These are phyloP conservation scores for Arion vulgaris DNA, from an alignment of 1,140 invertebrate genomes.

Conservation along the genomic window DNA sequence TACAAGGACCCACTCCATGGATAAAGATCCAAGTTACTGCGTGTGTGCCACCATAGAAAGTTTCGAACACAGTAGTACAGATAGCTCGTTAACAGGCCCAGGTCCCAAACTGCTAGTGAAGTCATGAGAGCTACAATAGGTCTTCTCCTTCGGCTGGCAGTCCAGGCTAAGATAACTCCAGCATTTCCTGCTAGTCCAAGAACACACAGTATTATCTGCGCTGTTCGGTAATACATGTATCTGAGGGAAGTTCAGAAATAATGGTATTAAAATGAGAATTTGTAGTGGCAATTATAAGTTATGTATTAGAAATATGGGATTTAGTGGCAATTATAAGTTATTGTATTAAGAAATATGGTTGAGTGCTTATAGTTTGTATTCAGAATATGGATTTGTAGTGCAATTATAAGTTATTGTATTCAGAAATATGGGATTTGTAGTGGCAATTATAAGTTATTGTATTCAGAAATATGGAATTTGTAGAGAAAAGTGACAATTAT, in stretches of 20 bases:
- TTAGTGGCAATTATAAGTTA: too few relatives aligned
- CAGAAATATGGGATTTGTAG: too few relatives aligned
- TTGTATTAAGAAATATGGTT: too few relatives aligned
- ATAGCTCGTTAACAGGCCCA: conserved; percentile 27
- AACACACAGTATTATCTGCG: conserved; percentile 18
- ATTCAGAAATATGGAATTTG: too few relatives aligned
- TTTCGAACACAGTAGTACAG: conserved; percentile 30
- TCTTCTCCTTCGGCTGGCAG: conserved; percentile 10
- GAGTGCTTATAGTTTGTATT: too few relatives aligned
- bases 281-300: too few relatives aligned
- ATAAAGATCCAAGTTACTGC: background rate
- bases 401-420: too few relatives aligned
- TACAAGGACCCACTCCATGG: conserved; percentile 33
- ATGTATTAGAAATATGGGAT: too few relatives aligned
- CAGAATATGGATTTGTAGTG: too few relatives aligned
- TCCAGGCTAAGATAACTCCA: conserved; percentile 33
- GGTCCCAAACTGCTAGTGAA: conserved; percentile 28
- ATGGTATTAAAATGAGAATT: background rate
- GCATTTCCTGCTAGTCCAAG: conserved; percentile 25
- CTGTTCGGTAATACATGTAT: conserved; percentile 9
- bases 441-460: too few relatives aligned
- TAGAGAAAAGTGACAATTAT: too few relatives aligned
- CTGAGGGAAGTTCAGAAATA: background rate
- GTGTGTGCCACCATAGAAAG: conserved; percentile 25
- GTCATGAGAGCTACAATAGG: conserved; percentile 32